Conservation (phyloP, 2,888 invertebrate genomes). For the Dolomedes plantarius region DNA sequence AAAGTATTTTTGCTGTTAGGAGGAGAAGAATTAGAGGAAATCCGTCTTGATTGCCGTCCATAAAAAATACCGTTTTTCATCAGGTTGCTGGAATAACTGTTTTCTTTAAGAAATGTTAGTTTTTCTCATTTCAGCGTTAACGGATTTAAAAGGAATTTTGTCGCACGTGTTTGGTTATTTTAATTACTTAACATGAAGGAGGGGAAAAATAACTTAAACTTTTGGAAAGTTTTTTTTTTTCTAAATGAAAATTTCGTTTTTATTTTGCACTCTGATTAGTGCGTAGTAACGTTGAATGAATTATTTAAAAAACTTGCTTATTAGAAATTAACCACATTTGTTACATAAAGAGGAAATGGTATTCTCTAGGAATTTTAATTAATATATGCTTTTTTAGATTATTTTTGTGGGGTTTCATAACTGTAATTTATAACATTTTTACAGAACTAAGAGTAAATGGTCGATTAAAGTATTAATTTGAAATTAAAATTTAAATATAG, state of each 20-base stretch:
- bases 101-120: neutral
- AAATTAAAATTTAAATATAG: no score
- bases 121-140: neutral
- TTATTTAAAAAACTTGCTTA: neutral
- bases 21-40: slow-evolving; percentile 43
- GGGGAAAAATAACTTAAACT: neutral
- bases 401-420: no score
- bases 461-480: no score
- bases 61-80: slow-evolving; percentile 11
- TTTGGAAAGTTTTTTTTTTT: neutral
- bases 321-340: neutral
- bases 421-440: no score
- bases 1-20: slow-evolving; percentile 31
- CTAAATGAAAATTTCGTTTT: neutral
- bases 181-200: neutral
- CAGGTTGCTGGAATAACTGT: neutral
- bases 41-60: slow-evolving; percentile 18
- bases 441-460: no score
- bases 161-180: neutral
- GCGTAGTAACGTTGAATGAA: neutral
- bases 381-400: no score
- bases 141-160: slow-evolving; percentile 10
- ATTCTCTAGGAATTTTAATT: no score
- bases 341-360: no score
- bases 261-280: neutral